Percentiles rank a stretch among this genome's conserved stretches.
phyloP scores from a whole-genome alignment of 2,888 invertebrate species.

The Monopis laevigella region DNA sequence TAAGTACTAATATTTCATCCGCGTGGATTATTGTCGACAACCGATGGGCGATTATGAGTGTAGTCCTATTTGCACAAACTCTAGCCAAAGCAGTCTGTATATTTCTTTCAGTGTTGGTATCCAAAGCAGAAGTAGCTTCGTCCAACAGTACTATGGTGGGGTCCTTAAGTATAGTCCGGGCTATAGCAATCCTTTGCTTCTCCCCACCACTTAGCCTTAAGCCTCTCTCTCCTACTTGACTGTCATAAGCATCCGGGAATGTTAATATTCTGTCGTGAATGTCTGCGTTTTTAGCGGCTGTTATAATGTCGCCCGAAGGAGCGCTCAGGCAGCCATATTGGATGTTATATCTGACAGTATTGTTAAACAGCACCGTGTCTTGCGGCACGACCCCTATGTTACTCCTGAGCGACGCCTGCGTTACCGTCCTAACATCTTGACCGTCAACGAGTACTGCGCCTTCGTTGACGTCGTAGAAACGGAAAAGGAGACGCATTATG shows the following conservation, averaged over 20 bases:
- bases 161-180: conserved; percentile 91
- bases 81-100: conserved; percentile 79
- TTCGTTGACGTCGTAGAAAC: conserved; percentile 93
- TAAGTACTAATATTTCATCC: conserved; percentile 92
- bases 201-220: conserved; percentile 96
- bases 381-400: conserved; percentile 96
- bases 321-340: conserved; percentile 88
- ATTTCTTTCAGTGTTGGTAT: conserved; percentile 93
- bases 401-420: conserved; percentile 83
- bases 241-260: conserved; percentile 92
- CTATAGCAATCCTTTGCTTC: conserved; percentile 97
- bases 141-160: conserved; percentile 92
- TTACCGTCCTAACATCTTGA: conserved; percentile 87
- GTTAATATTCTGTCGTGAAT: conserved; percentile 91
- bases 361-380: conserved; percentile 95
- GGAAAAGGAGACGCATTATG: conserved; percentile 91
- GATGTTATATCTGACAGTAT: conserved; percentile 92
- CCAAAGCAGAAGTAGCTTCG: conserved; percentile 95
- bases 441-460: conserved; percentile 90
- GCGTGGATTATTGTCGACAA: conserved; percentile 95
- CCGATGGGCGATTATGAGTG: conserved; percentile 93
- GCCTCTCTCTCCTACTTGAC: conserved; percentile 94
- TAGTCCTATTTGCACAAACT: conserved; percentile 88
- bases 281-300: conserved; percentile 91
- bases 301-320: conserved; percentile 81